Percentiles rank a stretch among this genome's conserved stretches.
Conservation (phyloP, 2,797 vertebrate genomes). For the Amphiprion clarkii region DNA sequence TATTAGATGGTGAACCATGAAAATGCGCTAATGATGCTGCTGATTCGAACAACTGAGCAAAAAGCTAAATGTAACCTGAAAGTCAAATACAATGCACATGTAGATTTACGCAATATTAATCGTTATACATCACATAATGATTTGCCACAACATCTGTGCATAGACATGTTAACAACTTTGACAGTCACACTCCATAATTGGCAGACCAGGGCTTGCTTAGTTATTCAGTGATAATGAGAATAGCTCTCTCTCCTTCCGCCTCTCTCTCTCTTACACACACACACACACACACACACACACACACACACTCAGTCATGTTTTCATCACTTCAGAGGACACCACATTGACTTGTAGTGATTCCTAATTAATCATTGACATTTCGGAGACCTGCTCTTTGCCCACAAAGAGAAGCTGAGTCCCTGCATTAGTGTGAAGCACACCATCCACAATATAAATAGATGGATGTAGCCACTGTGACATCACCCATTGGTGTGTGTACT, state of each 20-base stretch:
- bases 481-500: too few species aligned
- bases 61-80: constrained; percentile 41
- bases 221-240: constrained; percentile 82
- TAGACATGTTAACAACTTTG: constrained; percentile 73
- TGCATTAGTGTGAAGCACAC: constrained; percentile 1
- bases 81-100: constrained; percentile 40
- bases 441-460: too few species aligned
- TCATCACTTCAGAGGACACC: constrained; percentile 17
- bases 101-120: constrained; percentile 41
- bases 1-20: constrained; percentile 29
- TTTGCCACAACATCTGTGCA: constrained; percentile 68
- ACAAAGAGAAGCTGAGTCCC: not conserved
- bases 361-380: constrained; percentile 1
- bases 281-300: not conserved
- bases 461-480: too few species aligned
- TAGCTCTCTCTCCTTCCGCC: constrained; percentile 14
- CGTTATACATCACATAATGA: constrained; percentile 48
- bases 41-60: not conserved
- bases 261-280: constrained; percentile 10
- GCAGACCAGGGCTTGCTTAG: constrained; percentile 61
- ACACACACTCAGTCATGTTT: constrained; percentile 32
- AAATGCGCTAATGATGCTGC: constrained; percentile 7
- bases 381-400: constrained; percentile 2
- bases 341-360: not conserved
- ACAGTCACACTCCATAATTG: constrained; percentile 79